Evolutionary conservation across 2,113 vertebrate genomes (phyloP).

Genomic region (Chunga burmeisteri): DNA sequence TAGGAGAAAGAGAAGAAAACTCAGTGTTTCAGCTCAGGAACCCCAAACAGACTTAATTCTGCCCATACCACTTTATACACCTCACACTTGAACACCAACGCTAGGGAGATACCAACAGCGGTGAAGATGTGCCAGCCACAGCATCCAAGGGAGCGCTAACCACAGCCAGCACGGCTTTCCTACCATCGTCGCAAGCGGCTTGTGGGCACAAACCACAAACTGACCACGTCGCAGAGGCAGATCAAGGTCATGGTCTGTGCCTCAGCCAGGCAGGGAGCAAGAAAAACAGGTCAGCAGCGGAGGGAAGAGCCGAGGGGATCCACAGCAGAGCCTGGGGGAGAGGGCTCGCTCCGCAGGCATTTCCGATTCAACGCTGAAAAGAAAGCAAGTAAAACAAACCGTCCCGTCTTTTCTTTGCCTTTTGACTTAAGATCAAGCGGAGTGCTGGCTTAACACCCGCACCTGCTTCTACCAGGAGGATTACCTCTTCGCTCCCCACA

Average conservation of each 20-base stretch:
- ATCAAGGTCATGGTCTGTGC: background rate
- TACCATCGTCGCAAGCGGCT: background rate
- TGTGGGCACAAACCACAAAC: background rate
- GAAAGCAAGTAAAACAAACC: background rate
- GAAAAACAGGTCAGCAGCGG: rapidly evolving
- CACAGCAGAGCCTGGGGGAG: too few species aligned
- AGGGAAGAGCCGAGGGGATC: background rate
- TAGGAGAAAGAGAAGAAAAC: background rate
- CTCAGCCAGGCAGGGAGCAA: background rate
- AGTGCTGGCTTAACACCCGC: rapidly evolving
- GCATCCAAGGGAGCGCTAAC: background rate
- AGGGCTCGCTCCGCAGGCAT: rapidly evolving
- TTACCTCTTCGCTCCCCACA: rapidly evolving
- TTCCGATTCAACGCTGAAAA: rapidly evolving
- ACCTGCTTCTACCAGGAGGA: background rate
- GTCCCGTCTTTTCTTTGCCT: rapidly evolving
- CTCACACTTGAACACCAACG: rapidly evolving
- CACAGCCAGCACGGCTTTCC: background rate
- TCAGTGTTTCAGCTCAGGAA: background rate
- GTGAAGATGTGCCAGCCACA: background rate
- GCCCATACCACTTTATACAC: rapidly evolving
- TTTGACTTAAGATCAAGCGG: background rate
- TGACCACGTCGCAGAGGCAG: background rate
- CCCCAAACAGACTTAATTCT: background rate
- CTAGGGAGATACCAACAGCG: rapidly evolving